phyloP scores from a whole-genome alignment of 2,797 vertebrate species.

The Poeciliopsis turneri region DNA sequence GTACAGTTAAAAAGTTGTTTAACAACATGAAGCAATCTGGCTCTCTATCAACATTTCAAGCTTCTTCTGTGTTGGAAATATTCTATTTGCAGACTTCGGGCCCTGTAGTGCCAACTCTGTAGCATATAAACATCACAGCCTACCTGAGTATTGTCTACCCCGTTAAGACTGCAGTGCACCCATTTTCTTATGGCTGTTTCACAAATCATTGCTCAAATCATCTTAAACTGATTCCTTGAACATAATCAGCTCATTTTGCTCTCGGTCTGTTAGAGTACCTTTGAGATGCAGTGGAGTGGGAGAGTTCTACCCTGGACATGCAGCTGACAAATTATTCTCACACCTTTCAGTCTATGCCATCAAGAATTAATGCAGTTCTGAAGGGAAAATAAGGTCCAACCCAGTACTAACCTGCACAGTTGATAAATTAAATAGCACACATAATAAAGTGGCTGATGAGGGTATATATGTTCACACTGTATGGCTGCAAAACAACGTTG shows the following conservation, averaged over 20 bases:
- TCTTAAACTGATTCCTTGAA: neutral
- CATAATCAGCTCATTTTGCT: neutral
- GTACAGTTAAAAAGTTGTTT: too few relatives aligned
- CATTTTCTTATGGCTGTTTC: neutral
- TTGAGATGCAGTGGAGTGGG: neutral
- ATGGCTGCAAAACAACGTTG: neutral
- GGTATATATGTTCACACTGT: neutral
- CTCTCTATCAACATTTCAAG: neutral
- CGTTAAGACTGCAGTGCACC: neutral
- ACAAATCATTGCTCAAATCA: neutral
- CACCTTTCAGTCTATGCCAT: neutral
- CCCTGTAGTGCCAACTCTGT: too few relatives aligned
- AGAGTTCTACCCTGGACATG: neutral
- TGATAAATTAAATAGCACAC: neutral
- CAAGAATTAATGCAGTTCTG: neutral
- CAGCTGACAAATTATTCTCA: neutral
- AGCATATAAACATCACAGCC: neutral
- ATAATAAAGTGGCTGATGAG: neutral
- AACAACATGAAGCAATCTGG: neutral
- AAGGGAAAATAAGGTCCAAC: neutral
- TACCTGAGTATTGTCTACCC: neutral
- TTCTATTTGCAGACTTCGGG: neutral
- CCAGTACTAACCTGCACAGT: neutral
- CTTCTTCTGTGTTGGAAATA: neutral
- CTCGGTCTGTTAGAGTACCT: neutral